Evolutionary conservation across 2,113 vertebrate species (phyloP).

Genomic region (Caranx melampygus): DNA sequence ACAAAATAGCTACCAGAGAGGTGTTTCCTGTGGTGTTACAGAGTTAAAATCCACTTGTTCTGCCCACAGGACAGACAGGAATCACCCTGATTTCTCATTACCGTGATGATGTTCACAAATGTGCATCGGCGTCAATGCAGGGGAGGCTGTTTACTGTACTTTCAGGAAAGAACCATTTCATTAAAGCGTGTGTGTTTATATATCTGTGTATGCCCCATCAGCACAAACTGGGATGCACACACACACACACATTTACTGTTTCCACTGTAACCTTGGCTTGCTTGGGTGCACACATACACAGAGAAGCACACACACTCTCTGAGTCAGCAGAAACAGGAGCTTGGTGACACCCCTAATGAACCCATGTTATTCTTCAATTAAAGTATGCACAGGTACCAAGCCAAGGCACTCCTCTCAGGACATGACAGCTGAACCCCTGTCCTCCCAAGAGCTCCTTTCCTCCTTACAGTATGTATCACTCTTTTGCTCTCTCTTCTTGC

Average conservation of each 20-base stretch:
- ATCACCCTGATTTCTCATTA: slow-evolving; percentile 40
- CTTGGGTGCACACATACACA: slow-evolving; percentile 27
- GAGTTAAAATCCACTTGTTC: not conserved
- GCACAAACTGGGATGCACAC: slow-evolving; percentile 55
- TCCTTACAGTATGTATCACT: slow-evolving; percentile 43
- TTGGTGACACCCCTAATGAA: slow-evolving; percentile 74
- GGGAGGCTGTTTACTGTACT: slow-evolving; percentile 76
- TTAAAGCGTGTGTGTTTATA: slow-evolving; percentile 63
- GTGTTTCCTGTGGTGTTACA: slow-evolving; percentile 23
- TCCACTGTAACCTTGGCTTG: slow-evolving; percentile 41
- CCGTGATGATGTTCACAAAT: slow-evolving; percentile 36
- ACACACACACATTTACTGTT: slow-evolving; percentile 18
- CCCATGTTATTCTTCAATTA: slow-evolving; percentile 86
- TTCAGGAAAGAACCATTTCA: slow-evolving; percentile 48
- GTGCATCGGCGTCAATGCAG: slow-evolving; percentile 48
- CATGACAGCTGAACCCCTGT: slow-evolving; percentile 44
- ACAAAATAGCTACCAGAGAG: slow-evolving; percentile 1
- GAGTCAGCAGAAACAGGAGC: slow-evolving; percentile 82
- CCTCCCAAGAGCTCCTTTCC: slow-evolving; percentile 58
- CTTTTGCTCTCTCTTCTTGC: slow-evolving; percentile 48
- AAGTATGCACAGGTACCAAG: slow-evolving; percentile 56
- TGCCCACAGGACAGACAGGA: slow-evolving; percentile 4
- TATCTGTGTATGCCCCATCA: slow-evolving; percentile 52
- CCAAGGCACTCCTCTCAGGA: slow-evolving; percentile 70
- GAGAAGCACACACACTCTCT: slow-evolving; percentile 27